These are phyloP conservation scores for Umimayanthus kanabou DNA, from an alignment of 92 coral and sea anemone species.

Conservation along the genomic window DNA sequence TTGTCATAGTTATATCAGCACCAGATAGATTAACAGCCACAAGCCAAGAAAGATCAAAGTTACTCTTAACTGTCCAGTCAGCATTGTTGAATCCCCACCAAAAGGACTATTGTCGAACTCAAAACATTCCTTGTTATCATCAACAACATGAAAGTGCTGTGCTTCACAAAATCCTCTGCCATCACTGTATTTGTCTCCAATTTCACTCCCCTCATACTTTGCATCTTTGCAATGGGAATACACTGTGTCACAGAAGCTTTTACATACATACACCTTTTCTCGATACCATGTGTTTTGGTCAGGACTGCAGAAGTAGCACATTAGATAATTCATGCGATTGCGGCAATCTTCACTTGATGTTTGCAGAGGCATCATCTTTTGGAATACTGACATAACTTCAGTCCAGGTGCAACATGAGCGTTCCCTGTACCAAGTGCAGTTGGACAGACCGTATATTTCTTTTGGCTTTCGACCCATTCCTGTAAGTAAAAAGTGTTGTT, in stretches of 20 bases:
- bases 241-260: conserved; percentile 68
- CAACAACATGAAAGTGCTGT: conserved; percentile 70
- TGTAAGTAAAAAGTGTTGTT: conserved; percentile 10
- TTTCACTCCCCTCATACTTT: conserved; percentile 53
- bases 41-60: neutral
- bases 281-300: conserved; percentile 78
- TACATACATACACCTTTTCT: conserved; percentile 67
- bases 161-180: conserved; percentile 85
- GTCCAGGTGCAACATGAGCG: conserved; percentile 92
- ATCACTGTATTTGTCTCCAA: conserved; percentile 65
- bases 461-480: conserved; percentile 82
- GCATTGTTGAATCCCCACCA: conserved; percentile 50
- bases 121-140: conserved; percentile 60
- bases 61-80: neutral
- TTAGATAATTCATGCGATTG: conserved; percentile 85
- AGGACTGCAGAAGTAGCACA: conserved; percentile 98
- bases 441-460: conserved; percentile 94
- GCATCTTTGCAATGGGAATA: conserved; percentile 83
- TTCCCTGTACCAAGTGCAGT: conserved; percentile 95
- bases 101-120: conserved; percentile 66
- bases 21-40: conserved; percentile 1
- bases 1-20: conserved; percentile 5
- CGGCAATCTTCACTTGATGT: conserved; percentile 72
- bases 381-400: conserved; percentile 89
- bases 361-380: conserved; percentile 74